phyloP scores from a whole-genome alignment of 2,797 vertebrate genomes.

The Chaetophractus vellerosus region DNA sequence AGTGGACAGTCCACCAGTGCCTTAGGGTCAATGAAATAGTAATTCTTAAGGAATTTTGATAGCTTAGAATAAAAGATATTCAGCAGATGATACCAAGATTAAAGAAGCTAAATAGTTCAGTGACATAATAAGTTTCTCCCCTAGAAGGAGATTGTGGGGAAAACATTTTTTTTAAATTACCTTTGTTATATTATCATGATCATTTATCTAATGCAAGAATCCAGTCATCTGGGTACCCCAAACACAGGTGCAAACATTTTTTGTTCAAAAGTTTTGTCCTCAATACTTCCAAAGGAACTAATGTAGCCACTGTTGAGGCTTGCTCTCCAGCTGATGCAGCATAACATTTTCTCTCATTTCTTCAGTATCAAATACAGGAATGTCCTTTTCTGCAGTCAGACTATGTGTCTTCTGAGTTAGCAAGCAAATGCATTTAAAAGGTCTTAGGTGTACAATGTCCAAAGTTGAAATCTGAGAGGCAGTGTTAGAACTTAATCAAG shows the following conservation, averaged over 20 bases:
- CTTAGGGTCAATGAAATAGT: conserved; percentile 47
- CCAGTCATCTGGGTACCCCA: conserved; percentile 68
- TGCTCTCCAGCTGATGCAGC: too few relatives aligned
- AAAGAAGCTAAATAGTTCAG: conserved; percentile 74
- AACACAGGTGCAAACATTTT: conserved; percentile 70
- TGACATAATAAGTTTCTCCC: conserved; percentile 70
- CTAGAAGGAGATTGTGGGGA: background rate
- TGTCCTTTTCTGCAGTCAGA: too few relatives aligned
- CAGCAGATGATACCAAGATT: conserved; percentile 40
- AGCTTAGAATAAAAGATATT: conserved; percentile 66
- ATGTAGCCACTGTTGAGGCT: conserved; percentile 73
- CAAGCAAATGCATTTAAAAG: too few relatives aligned
- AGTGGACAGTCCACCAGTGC: conserved; percentile 49
- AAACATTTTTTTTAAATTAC: conserved; percentile 61
- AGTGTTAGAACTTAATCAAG: too few relatives aligned
- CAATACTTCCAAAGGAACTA: conserved; percentile 72
- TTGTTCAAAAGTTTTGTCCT: conserved; percentile 81
- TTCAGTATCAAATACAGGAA: too few relatives aligned
- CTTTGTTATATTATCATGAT: conserved; percentile 69
- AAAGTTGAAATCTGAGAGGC: too few relatives aligned
- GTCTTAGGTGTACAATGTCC: too few relatives aligned
- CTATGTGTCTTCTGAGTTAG: too few relatives aligned
- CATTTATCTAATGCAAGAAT: conserved; percentile 59
- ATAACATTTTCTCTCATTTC: too few relatives aligned
- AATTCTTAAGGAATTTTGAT: conserved; percentile 35